Percentiles rank a stretch among this genome's conserved stretches.
Conservation (phyloP, 1,140 invertebrate species). For the Cylas formicarius region DNA sequence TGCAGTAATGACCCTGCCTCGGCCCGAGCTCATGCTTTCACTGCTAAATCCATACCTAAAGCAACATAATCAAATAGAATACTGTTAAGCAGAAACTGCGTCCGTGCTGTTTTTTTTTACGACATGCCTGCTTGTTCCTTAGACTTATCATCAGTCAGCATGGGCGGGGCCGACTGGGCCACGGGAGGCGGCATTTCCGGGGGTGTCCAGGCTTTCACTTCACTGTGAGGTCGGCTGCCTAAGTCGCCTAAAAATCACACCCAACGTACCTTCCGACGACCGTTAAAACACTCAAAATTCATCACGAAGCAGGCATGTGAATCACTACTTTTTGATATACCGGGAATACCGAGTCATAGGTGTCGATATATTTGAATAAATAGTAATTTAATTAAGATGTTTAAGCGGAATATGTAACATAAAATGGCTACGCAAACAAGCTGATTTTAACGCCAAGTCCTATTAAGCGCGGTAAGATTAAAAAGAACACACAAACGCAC, state of each 20-base stretch:
- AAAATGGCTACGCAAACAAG: no score
- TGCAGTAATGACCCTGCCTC: conserved; percentile 33
- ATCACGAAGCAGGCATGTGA: no score
- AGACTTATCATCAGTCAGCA: conserved; percentile 48
- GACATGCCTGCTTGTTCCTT: conserved; percentile 39
- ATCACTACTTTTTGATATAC: no score
- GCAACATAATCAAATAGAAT: conserved; percentile 42
- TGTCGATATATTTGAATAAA: no score
- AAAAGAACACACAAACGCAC: no score
- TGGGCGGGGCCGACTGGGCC: conserved; percentile 58
- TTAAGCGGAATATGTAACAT: no score
- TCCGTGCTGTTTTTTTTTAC: conserved; percentile 35
- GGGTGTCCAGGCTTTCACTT: conserved; percentile 60
- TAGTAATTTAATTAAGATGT: no score
- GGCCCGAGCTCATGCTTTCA: conserved; percentile 35
- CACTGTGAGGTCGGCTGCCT: conserved; percentile 55
- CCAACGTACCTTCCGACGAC: background rate
- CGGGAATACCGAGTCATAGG: no score
- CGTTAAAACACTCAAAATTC: no score
- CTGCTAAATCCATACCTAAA: conserved; percentile 42
- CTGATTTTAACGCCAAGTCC: no score
- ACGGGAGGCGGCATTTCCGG: conserved; percentile 54
- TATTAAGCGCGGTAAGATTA: no score
- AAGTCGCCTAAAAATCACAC: conserved; percentile 41
- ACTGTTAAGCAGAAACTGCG: conserved; percentile 39